Evolutionary conservation across 2,797 vertebrate genomes (phyloP), one percentile per base, ranked within the genome.

Genomic region (Scomberomorus guttatus): DNA sequence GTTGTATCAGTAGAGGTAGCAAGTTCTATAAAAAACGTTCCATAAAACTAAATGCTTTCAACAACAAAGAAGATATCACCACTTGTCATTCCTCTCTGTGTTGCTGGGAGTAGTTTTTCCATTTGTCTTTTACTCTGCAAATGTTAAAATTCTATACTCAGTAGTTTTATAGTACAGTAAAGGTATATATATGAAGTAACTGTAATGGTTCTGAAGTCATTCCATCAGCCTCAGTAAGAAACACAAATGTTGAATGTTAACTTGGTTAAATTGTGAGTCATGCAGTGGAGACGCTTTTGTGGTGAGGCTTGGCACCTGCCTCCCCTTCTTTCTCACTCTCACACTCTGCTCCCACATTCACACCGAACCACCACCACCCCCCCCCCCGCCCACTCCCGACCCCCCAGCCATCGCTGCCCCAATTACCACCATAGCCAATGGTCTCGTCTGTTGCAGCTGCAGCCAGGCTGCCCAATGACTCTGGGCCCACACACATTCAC

Each of bases 221-320:
- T 48, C 42, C 51, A 18, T 75, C 24, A 63, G 64, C 63, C 22
- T 51, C 24, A 68, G 46, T 42, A 14, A 44, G 52, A 66, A 25
- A n/a, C 59, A 32, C n/a, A 54, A 32, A 58, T 10, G 44, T 24
- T 56, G 34, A 18, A 15, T 27, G 44, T 48, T 39, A 51, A 71
- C 39, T 5, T 37, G 60, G 20, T 84, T 55, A 77, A 79, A 80
- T 62, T 51, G 57, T 91, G 89, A 93, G 80, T 93, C 89, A 92
- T 52, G 25, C 72, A 79, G 64, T 77, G 88, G 82, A 85, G 90
- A 85, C 61, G 4, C 27, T 64, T 80, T 82, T 84, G 86, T 72
- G 88, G 87, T 82, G 72, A 79, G n/a, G 44, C 34, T 64, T 87
- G 68, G 79, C 88, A 92, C 87, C 89, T 84, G 67, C 85, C 89